A percentile compares a stretch with the other conserved stretches of the same genome.
Conservation (phyloP, 1,140 invertebrate genomes). For the Acromyrmex charruanus region DNA sequence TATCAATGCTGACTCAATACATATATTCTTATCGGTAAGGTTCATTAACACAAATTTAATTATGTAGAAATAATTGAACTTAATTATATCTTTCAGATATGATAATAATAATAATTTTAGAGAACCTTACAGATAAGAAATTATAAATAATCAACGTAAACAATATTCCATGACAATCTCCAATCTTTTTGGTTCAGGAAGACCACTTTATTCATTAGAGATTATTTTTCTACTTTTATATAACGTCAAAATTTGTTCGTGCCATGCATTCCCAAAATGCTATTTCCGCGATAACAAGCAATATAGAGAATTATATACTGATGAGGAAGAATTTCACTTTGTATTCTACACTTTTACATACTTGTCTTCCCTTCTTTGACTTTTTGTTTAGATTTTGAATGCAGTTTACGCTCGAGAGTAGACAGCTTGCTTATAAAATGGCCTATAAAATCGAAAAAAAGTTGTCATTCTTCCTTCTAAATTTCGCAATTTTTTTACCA, state of each 20-base stretch:
- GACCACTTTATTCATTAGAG: conserved; percentile 9
- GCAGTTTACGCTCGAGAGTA: conserved; percentile 82
- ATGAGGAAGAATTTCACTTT: conserved; percentile 70
- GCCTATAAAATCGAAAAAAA: conserved; percentile 82
- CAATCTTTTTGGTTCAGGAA: conserved; percentile 10
- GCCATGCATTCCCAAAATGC: conserved; percentile 72
- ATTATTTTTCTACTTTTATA: conserved; percentile 36
- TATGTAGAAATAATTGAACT: neutral
- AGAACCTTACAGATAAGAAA: conserved; percentile 59
- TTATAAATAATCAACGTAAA: conserved; percentile 31
- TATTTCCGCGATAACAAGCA: conserved; percentile 69
- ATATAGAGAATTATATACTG: conserved; percentile 55
- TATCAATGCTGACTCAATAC: conserved; percentile 20
- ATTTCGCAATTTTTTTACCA: conserved; percentile 28
- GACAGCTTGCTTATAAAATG: conserved; percentile 83
- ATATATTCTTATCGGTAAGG: conserved; percentile 53
- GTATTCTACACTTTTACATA: conserved; percentile 79
- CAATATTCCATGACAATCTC: conserved; percentile 44
- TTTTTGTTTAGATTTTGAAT: conserved; percentile 83
- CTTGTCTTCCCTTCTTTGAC: conserved; percentile 82
- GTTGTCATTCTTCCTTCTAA: conserved; percentile 54
- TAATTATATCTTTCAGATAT: neutral
- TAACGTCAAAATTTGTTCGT: conserved; percentile 30
- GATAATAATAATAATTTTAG: conserved; percentile 6
- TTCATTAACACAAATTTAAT: conserved; percentile 32